phyloP scores from a whole-genome alignment of 2,888 invertebrate genomes.

The Onchidella celtica region DNA sequence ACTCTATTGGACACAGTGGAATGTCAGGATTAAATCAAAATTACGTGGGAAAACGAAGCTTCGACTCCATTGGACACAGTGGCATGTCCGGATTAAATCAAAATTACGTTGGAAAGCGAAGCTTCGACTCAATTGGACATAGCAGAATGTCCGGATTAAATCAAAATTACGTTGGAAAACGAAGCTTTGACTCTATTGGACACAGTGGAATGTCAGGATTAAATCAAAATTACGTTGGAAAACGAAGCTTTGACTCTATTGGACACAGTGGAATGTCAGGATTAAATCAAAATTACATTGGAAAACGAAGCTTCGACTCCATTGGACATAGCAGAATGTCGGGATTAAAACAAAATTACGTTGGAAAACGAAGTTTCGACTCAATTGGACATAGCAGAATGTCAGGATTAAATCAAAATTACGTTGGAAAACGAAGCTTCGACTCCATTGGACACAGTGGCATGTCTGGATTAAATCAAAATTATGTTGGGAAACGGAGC shows the following conservation, averaged over 20 bases:
- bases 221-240: constrained; percentile 1
- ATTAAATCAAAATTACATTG: constrained; percentile 8
- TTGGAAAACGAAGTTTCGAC: neutral
- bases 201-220: neutral
- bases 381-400: neutral
- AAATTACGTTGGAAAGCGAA: constrained; percentile 7
- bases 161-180: constrained; percentile 7
- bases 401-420: neutral
- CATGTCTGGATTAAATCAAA: neutral
- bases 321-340: neutral
- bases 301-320: neutral
- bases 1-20: constrained; percentile 10
- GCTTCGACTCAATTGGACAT: neutral
- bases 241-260: neutral
- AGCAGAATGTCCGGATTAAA: neutral
- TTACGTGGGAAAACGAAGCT: constrained; percentile 1
- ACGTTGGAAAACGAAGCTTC: neutral
- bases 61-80: constrained; percentile 19
- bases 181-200: constrained; percentile 5
- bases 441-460: neutral
- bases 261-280: neutral
- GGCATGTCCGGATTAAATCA: constrained; percentile 10
- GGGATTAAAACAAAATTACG: constrained; percentile 1
- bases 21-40: constrained; percentile 19
- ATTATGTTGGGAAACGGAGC: neutral